Conservation (phyloP, 2,888 invertebrate species). For the Chelonus formosanus region DNA sequence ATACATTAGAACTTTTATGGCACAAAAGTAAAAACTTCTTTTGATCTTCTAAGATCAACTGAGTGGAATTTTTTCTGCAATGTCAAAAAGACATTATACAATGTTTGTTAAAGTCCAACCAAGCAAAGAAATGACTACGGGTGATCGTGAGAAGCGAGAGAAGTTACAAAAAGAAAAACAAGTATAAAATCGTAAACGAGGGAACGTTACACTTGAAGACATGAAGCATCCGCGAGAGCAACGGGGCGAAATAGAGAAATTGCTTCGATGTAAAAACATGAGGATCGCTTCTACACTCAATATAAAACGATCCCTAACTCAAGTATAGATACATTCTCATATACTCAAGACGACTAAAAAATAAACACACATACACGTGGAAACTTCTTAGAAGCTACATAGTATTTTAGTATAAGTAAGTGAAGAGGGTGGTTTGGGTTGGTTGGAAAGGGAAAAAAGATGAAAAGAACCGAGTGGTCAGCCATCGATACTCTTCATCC, state of each 20-base stretch:
- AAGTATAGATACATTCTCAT: slow-evolving; percentile 17
- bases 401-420: slow-evolving; percentile 27
- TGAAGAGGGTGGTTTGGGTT: slow-evolving; percentile 18
- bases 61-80: not conserved
- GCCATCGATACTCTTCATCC: slow-evolving; percentile 57
- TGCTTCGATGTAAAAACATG: slow-evolving; percentile 66
- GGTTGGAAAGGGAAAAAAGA: slow-evolving; percentile 32
- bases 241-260: slow-evolving; percentile 64
- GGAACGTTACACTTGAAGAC: slow-evolving; percentile 26
- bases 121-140: slow-evolving; percentile 41
- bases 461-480: slow-evolving; percentile 57
- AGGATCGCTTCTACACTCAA: slow-evolving; percentile 60
- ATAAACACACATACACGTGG: slow-evolving; percentile 36
- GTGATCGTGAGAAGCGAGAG: slow-evolving; percentile 29
- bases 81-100: slow-evolving; percentile 11
- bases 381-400: slow-evolving; percentile 32
- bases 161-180: slow-evolving; percentile 22
- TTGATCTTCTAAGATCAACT: too few relatives aligned
- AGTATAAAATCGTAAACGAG: slow-evolving; percentile 7
- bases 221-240: slow-evolving; percentile 55
- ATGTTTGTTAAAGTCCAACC: slow-evolving; percentile 31
- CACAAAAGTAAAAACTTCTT: too few relatives aligned
- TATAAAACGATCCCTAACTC: slow-evolving; percentile 53
- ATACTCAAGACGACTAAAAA: slow-evolving; percentile 29
- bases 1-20: not conserved